Percentiles rank a stretch among this genome's conserved stretches.
Conservation (phyloP, 2,113 vertebrate genomes). For the Vulpes lagopus region DNA sequence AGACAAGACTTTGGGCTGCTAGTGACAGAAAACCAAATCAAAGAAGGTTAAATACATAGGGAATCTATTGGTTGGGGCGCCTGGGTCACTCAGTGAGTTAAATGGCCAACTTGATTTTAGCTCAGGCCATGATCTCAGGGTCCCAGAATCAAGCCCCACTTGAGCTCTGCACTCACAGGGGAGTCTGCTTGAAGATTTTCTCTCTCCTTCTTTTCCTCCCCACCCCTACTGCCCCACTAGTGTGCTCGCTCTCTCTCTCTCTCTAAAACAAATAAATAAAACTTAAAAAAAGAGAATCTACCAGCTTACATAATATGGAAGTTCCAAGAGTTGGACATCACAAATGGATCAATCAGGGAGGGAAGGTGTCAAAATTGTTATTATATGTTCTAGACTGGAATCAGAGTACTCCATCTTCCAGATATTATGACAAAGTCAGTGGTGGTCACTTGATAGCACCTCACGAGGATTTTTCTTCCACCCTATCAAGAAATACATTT, state of each 20-base stretch:
- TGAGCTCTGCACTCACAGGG: background rate
- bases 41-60: background rate
- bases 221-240: background rate
- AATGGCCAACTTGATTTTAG: background rate
- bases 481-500: background rate
- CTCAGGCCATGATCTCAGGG: background rate
- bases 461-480: background rate
- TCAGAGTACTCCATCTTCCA: background rate
- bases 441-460: background rate
- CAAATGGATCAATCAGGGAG: background rate
- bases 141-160: background rate
- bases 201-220: background rate
- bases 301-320: slow-evolving; percentile 1
- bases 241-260: background rate
- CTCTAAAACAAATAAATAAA: background rate
- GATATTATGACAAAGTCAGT: background rate
- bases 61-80: background rate
- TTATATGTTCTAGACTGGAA: background rate
- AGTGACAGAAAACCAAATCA: background rate
- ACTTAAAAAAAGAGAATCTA: background rate
- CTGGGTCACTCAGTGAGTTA: background rate
- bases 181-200: background rate
- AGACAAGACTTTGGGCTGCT: background rate
- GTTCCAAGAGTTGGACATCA: slow-evolving; percentile 1
- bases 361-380: background rate